Percentiles rank a stretch among this genome's conserved stretches.
These are phyloP conservation scores for Catagonus wagneri DNA, from an alignment of 2,113 vertebrate genomes.

Conservation along the genomic window DNA sequence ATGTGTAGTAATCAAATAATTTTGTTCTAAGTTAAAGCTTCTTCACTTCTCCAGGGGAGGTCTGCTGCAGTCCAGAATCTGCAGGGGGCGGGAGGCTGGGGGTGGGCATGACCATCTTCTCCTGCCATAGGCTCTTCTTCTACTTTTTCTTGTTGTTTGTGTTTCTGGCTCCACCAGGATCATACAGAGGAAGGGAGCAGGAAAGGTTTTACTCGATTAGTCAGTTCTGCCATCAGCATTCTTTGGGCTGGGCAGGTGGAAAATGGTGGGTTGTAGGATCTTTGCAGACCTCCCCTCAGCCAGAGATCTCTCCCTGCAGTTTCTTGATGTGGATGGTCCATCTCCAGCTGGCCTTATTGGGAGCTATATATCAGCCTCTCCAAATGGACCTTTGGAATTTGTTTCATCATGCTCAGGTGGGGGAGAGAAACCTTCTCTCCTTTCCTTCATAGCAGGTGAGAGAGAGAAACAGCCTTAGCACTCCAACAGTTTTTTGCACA, in stretches of 20 bases:
- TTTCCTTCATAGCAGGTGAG: not conserved
- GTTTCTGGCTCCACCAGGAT: not conserved
- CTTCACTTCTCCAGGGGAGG: not conserved
- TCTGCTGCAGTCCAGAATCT: not conserved
- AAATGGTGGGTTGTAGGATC: not conserved
- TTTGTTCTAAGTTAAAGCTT: not conserved
- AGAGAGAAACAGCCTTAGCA: not conserved
- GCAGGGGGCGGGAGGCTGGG: no score
- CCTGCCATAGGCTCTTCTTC: not conserved
- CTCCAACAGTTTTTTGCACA: not conserved
- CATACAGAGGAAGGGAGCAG: not conserved
- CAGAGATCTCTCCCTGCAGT: not conserved
- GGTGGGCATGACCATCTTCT: no score
- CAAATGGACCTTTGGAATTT: not conserved
- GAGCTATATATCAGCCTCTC: not conserved
- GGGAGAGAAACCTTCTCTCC: not conserved
- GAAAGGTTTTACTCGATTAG: not conserved
- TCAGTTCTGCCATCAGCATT: not conserved
- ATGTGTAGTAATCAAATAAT: not conserved
- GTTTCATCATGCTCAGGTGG: not conserved
- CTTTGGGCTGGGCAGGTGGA: not conserved
- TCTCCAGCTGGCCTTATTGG: not conserved
- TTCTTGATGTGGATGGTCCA: not conserved
- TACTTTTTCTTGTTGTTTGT: not conserved
- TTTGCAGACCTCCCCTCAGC: not conserved